phyloP scores from a whole-genome alignment of 2,888 invertebrate species.

The Flabesymbios commensalis region DNA sequence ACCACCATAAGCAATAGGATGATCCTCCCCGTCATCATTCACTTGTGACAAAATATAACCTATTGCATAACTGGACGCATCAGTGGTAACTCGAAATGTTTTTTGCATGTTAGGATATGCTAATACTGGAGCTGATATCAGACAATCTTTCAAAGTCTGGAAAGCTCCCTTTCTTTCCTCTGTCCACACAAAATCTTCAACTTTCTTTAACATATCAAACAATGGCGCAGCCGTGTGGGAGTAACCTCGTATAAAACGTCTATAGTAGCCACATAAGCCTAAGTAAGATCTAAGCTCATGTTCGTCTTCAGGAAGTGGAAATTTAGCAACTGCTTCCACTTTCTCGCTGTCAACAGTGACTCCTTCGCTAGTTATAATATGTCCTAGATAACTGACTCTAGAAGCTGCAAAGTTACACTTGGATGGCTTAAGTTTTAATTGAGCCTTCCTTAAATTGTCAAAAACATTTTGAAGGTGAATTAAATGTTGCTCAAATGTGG shows the following conservation, averaged over 20 bases:
- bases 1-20: conserved; percentile 33
- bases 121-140: neutral
- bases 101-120: neutral
- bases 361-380: neutral
- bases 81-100: conserved; percentile 3
- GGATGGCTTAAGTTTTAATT: neutral
- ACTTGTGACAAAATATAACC: conserved; percentile 34
- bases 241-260: neutral
- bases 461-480: too few relatives aligned
- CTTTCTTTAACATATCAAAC: neutral
- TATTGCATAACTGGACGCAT: conserved; percentile 30
- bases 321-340: neutral
- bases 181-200: neutral
- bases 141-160: neutral
- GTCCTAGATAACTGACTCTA: neutral
- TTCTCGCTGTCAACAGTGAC: neutral
- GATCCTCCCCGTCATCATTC: conserved; percentile 23
- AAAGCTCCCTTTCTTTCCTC: neutral
- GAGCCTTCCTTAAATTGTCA: too few relatives aligned
- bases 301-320: neutral
- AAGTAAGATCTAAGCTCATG: neutral
- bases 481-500: too few relatives aligned
- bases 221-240: neutral
- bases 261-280: neutral
- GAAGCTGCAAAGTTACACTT: neutral